Percentiles rank a stretch among this genome's conserved stretches.
These are phyloP conservation scores for Sceloporus undulatus DNA, from an alignment of 2,113 vertebrate species.

Conservation along the genomic window DNA sequence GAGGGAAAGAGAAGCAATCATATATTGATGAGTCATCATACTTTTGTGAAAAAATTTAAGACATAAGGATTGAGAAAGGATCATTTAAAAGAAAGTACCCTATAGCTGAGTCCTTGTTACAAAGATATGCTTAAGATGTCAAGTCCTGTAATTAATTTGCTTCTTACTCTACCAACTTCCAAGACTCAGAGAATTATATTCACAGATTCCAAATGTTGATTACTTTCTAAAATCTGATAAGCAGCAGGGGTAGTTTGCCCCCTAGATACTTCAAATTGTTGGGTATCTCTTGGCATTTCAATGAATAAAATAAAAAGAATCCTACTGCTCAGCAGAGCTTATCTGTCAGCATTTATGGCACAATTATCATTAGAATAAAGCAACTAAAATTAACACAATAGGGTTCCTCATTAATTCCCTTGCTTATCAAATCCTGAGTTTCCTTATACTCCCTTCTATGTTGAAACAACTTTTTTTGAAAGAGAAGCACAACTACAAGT, in stretches of 20 bases:
- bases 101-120: neutral
- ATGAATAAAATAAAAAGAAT: constrained; percentile 24
- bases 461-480: constrained; percentile 11
- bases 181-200: constrained; percentile 7
- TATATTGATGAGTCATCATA: neutral
- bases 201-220: constrained; percentile 10
- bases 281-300: constrained; percentile 21
- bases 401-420: constrained; percentile 33
- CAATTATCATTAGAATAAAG: constrained; percentile 31
- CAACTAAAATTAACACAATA: constrained; percentile 33
- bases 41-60: neutral
- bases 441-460: constrained; percentile 3
- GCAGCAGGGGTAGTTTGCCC: constrained; percentile 18
- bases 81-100: neutral
- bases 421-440: constrained; percentile 31
- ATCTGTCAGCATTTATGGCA: constrained; percentile 25
- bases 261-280: constrained; percentile 20
- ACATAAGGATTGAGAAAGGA: neutral
- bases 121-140: neutral
- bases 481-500: neutral
- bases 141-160: neutral
- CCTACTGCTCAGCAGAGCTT: constrained; percentile 12
- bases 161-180: neutral
- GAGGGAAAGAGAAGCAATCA: neutral
- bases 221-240: constrained; percentile 39